These are phyloP conservation scores for Penaeus vannamei DNA, from an alignment of 1,140 invertebrate species.

Conservation along the genomic window DNA sequence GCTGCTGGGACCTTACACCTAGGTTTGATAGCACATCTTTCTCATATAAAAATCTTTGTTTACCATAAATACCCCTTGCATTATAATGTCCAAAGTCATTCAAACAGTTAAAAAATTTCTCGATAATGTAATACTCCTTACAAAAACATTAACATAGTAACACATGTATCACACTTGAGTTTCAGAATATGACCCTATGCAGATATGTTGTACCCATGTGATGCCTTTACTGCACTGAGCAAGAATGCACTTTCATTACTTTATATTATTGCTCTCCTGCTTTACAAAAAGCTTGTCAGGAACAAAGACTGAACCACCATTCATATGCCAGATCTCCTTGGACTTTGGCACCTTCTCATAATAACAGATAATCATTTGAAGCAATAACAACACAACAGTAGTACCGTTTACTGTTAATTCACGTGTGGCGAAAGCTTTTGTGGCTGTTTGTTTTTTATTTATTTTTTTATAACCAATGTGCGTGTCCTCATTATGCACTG, in stretches of 20 bases:
- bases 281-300: constrained; percentile 47
- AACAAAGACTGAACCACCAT: constrained; percentile 60
- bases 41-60: constrained; percentile 48
- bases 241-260: constrained; percentile 54
- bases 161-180: constrained; percentile 34
- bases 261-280: constrained; percentile 61
- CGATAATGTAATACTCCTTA: constrained; percentile 53
- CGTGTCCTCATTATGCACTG: constrained; percentile 51
- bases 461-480: constrained; percentile 33
- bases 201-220: constrained; percentile 64
- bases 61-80: constrained; percentile 44
- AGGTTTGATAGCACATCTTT: constrained; percentile 52
- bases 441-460: constrained; percentile 52
- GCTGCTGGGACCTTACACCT: constrained; percentile 50
- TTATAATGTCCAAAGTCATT: constrained; percentile 45
- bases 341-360: constrained; percentile 64
- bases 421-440: constrained; percentile 55
- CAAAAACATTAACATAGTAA: constrained; percentile 51
- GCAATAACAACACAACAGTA: constrained; percentile 63
- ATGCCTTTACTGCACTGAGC: constrained; percentile 56
- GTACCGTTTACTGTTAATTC: constrained; percentile 46
- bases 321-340: constrained; percentile 63
- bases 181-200: constrained; percentile 14
- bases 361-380: constrained; percentile 63
- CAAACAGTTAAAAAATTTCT: constrained; percentile 42